Conservation (phyloP, 2,888 invertebrate species). For the Trichogramma dendrolimi region DNA sequence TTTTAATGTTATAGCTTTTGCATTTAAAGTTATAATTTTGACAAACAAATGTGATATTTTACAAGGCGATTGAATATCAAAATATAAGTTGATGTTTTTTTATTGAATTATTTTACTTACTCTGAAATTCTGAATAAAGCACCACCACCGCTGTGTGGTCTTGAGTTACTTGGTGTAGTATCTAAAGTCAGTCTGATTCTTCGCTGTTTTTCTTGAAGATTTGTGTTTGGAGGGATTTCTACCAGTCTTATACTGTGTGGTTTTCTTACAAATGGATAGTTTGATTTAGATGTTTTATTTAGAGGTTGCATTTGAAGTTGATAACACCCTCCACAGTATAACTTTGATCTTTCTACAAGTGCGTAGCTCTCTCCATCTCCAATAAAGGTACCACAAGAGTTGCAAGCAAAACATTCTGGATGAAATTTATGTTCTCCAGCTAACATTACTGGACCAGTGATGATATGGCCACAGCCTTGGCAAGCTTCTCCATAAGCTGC, state of each 20-base stretch:
- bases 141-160: constrained; percentile 56
- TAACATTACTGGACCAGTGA: constrained; percentile 89
- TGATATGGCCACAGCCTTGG: constrained; percentile 81
- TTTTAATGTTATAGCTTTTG: constrained; percentile 9
- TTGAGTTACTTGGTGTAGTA: constrained; percentile 54
- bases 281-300: constrained; percentile 51
- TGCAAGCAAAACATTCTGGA: constrained; percentile 91
- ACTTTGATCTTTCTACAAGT: constrained; percentile 80
- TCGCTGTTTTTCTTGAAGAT: constrained; percentile 55
- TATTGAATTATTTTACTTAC: constrained; percentile 53
- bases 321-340: constrained; percentile 83
- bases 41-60: neutral
- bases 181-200: constrained; percentile 65
- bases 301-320: constrained; percentile 66
- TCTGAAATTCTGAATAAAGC: constrained; percentile 64
- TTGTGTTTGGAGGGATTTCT: constrained; percentile 66
- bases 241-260: constrained; percentile 82
- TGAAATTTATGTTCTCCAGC: constrained; percentile 94
- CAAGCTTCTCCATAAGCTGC: constrained; percentile 82
- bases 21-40: neutral
- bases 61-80: neutral
- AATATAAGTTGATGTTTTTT: constrained; percentile 7
- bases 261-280: constrained; percentile 55
- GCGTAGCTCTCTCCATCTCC: constrained; percentile 92
- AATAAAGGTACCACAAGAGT: constrained; percentile 74